These are phyloP conservation scores for Philypnodon macrostomus DNA, from an alignment of 2,797 vertebrate species.

Conservation along the genomic window DNA sequence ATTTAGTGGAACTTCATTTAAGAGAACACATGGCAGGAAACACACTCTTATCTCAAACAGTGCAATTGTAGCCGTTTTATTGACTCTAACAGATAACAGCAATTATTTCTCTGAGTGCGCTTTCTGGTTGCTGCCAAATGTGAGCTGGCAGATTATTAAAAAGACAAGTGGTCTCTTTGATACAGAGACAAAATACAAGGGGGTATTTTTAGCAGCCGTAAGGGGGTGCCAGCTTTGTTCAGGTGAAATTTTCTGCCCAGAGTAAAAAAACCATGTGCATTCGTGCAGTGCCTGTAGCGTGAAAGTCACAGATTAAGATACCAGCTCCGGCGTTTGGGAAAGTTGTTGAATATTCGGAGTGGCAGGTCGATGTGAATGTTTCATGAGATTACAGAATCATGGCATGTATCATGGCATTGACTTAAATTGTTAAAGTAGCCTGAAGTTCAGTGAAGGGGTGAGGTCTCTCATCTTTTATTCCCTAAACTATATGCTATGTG, in stretches of 20 bases:
- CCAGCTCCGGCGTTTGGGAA: slow-evolving; percentile 22
- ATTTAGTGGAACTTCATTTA: slow-evolving; percentile 67
- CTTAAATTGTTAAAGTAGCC: slow-evolving; percentile 71
- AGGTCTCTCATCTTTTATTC: slow-evolving; percentile 61
- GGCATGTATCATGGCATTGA: slow-evolving; percentile 64
- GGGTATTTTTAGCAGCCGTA: slow-evolving; percentile 73
- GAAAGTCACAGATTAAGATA: slow-evolving; percentile 52
- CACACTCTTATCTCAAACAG: slow-evolving; percentile 66
- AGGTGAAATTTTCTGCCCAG: slow-evolving; percentile 59
- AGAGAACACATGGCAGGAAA: slow-evolving; percentile 63
- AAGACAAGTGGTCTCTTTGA: slow-evolving; percentile 79
- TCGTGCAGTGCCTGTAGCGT: slow-evolving; percentile 31
- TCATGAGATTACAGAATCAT: slow-evolving; percentile 65
- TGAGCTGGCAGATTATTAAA: slow-evolving; percentile 79
- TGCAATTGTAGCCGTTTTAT: slow-evolving; percentile 72
- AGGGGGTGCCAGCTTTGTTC: slow-evolving; percentile 75
- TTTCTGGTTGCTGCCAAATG: slow-evolving; percentile 73
- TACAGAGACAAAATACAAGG: slow-evolving; percentile 74
- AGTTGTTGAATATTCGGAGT: slow-evolving; percentile 65
- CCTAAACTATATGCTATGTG: slow-evolving; percentile 39
- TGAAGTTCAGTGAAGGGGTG: slow-evolving; percentile 57
- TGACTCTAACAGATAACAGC: slow-evolving; percentile 78
- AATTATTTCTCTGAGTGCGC: slow-evolving; percentile 76
- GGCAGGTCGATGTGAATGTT: slow-evolving; percentile 66
- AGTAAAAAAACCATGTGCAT: slow-evolving; percentile 49